Base-by-base conservation (phyloP, 1,140 invertebrate genomes). In the Delia radicum region DNA sequence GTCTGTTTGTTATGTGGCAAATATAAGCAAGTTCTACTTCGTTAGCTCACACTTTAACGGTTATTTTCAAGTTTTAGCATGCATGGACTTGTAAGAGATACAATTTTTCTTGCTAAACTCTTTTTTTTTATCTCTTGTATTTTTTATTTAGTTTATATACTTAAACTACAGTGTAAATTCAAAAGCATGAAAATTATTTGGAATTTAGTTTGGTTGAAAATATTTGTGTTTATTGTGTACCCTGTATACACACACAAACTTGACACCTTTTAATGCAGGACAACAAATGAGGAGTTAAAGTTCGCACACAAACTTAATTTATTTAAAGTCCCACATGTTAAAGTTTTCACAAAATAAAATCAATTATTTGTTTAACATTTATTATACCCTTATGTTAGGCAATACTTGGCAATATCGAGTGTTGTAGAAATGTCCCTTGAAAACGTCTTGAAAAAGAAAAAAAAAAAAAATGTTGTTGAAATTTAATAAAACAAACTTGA, bases 21-120 rank as follows among this genome's bases (percentile, higher is more conserved):
- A 69, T 69, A 33, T 33, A 33, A 69, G 24, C 65, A 26, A 29
- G 65, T 69, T 69, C n/a, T 33, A 69, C 29, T 37, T 69, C 29
- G 65, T 69, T 37, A 69, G 65, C 29, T 33, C 29, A 69, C 65
- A 69, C 65, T 69, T 37, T 69, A 69, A 69, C 31, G 29, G n/a
- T 55, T 15, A n/a, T 21, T 21, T 55, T 24, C 48, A 55, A 55
- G 48, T 55, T 55, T 24, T 55, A 55, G 10, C 48, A 21, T 10
- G 24, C 5, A 55, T 55, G 48, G 48, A 55, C 48, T 55, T 55
- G 48, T 55, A 55, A 55, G n/a, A 21, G n/a, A 55, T 55, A 21
- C n/a, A 24, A 3, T 55, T 55, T 18, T 21, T 8, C 48, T 21
- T 21, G n/a, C 5, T 21, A 55, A 8, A 7, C n/a, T 55, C n/a